phyloP scores from a whole-genome alignment of 2,888 invertebrate species.

The Hirudinaria manillensis region DNA sequence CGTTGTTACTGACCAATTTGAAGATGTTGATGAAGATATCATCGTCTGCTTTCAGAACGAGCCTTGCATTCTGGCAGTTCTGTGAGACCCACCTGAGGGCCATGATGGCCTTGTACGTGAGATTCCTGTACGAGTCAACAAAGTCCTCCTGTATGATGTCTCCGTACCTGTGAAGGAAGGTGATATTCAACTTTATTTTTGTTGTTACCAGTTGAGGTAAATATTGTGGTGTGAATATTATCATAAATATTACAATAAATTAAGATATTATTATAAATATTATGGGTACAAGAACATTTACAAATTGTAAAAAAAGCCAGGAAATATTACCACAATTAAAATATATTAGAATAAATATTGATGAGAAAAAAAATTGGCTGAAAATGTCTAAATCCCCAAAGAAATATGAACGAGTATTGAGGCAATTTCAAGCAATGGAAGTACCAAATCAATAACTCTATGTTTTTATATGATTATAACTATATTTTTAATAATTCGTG shows the following conservation, averaged over 20 bases:
- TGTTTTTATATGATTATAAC: too few relatives aligned
- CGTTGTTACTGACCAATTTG: slow-evolving; percentile 38
- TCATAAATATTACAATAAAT: too few relatives aligned
- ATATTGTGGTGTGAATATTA: too few relatives aligned
- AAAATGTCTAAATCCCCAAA: too few relatives aligned
- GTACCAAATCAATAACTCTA: too few relatives aligned
- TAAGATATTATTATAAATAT: too few relatives aligned
- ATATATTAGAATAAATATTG: too few relatives aligned
- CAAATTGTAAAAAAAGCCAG: background rate
- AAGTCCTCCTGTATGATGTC: slow-evolving; percentile 53
- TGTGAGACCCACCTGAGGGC: slow-evolving; percentile 53
- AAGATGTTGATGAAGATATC: slow-evolving; percentile 58
- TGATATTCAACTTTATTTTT: background rate
- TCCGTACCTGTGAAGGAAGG: slow-evolving; percentile 40
- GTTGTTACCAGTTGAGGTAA: too few relatives aligned
- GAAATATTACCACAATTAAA: background rate
- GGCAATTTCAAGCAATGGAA: too few relatives aligned
- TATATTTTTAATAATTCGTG: too few relatives aligned
- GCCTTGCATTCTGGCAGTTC: slow-evolving; percentile 49
- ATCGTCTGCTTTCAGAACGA: slow-evolving; percentile 55
- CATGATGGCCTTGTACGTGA: slow-evolving; percentile 56
- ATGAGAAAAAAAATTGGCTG: too few relatives aligned
- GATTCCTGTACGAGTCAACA: slow-evolving; percentile 54
- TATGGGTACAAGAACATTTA: background rate
- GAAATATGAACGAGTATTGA: too few relatives aligned